Evolutionary conservation across 2,113 vertebrate species (phyloP).

Genomic region (Cephalopterus ornatus): DNA sequence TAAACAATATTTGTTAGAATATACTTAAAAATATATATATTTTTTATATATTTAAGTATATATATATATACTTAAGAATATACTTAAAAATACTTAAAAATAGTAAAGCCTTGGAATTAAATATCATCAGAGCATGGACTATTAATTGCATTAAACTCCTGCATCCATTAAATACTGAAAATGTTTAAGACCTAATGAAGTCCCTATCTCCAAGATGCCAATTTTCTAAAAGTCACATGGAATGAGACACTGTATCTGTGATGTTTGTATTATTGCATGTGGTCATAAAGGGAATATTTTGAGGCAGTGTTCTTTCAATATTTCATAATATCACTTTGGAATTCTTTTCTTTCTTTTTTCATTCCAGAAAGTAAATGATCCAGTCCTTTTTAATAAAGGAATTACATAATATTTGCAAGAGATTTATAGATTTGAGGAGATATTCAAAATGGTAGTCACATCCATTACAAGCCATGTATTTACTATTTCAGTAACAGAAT

Average conservation of each 20-base stretch:
- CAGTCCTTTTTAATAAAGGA: not conserved
- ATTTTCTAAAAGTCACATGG: not conserved
- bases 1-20: not conserved
- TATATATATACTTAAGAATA: too few species aligned
- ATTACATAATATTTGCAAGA: not conserved
- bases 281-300: not conserved
- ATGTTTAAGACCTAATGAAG: not conserved
- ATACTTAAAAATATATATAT: not conserved
- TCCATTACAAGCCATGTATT: not conserved
- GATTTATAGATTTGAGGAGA: not conserved
- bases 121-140: not conserved
- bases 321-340: not conserved
- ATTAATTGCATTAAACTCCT: not conserved
- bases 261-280: not conserved
- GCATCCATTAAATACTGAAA: not conserved
- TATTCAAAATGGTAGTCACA: not conserved
- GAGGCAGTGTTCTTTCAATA: not conserved
- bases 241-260: not conserved
- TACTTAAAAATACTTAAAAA: not conserved
- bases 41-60: too few species aligned
- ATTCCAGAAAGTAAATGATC: not conserved
- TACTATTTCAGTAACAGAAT: not conserved
- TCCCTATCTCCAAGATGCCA: not conserved
- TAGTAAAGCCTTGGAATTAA: not conserved
- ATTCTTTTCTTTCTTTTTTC: not conserved